Evolutionary conservation across 2,888 invertebrate genomes (phyloP).

Genomic region (Eurytoma adleriae): DNA sequence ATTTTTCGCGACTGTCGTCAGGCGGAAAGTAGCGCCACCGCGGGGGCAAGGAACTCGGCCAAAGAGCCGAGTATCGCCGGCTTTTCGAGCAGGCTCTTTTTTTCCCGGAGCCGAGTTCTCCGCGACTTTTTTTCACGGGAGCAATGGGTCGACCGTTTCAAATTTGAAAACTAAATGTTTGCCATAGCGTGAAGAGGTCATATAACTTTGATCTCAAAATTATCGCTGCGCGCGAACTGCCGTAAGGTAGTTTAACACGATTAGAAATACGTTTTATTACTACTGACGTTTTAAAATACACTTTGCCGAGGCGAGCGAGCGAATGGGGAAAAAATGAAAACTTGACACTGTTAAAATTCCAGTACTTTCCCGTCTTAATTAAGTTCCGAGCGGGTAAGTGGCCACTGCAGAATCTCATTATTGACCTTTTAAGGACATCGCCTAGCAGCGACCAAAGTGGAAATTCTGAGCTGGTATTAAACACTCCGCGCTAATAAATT

Average conservation of each 20-base stretch:
- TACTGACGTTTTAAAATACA: no score
- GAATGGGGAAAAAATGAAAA: no score
- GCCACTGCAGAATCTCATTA: conserved; percentile 28
- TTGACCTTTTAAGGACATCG: conserved; percentile 32
- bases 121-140: no score
- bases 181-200: no score
- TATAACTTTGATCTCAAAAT: no score
- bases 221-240: background rate
- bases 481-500: no score
- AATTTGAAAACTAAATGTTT: no score
- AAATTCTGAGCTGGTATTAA: conserved; percentile 4
- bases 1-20: conserved; percentile 36
- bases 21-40: conserved; percentile 25
- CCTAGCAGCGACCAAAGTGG: background rate
- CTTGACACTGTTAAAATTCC: no score
- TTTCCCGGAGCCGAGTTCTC: background rate
- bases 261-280: no score
- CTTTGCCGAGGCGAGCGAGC: no score
- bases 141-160: no score
- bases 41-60: conserved; percentile 32
- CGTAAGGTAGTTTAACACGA: no score
- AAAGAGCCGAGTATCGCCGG: background rate
- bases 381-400: conserved; percentile 10
- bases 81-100: background rate
- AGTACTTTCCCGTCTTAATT: conserved; percentile 13